These are phyloP conservation scores for Vulpes lagopus DNA, from an alignment of 2,113 vertebrate genomes.

Conservation along the genomic window DNA sequence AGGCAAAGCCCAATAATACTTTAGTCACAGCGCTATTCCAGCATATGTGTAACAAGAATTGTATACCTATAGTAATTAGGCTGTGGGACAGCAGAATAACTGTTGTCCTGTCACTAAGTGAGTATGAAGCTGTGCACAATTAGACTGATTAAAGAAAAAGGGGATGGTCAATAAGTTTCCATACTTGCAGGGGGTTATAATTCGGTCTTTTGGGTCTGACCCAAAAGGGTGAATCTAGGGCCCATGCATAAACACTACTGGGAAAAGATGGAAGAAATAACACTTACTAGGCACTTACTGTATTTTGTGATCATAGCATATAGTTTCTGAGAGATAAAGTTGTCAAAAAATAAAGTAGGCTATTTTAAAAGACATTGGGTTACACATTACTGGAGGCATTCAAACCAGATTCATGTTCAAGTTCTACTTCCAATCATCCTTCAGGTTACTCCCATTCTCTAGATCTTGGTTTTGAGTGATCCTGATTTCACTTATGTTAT, in stretches of 20 bases:
- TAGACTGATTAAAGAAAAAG: slow-evolving; percentile 14
- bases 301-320: background rate
- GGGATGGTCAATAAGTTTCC: background rate
- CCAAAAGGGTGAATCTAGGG: background rate
- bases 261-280: background rate
- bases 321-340: background rate
- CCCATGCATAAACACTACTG: background rate
- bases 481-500: background rate
- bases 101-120: background rate
- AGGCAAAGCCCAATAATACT: background rate
- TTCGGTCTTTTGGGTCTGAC: background rate
- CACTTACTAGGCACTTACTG: background rate
- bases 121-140: background rate
- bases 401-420: background rate
- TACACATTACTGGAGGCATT: background rate
- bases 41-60: background rate
- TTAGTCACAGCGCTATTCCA: background rate
- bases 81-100: background rate
- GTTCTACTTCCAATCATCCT: background rate
- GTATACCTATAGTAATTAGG: background rate
- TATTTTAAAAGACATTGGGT: background rate
- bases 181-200: background rate
- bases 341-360: background rate
- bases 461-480: background rate
- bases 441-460: background rate